A percentile compares a stretch with the other conserved stretches of the same genome.
Conservation (phyloP, 2,888 invertebrate species). For the Keiferia lycopersicella region DNA sequence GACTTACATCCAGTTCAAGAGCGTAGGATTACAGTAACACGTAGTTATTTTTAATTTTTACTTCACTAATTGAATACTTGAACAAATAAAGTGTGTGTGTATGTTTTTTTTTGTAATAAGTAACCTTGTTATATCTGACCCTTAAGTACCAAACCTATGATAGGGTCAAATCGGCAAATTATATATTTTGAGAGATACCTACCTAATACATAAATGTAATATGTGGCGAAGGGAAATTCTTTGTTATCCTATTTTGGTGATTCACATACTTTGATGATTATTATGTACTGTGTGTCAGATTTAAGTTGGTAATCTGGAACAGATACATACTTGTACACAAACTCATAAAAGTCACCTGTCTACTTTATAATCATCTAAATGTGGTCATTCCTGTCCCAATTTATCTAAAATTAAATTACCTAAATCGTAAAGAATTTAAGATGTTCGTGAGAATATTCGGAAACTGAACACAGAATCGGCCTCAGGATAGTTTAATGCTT, state of each 20-base stretch:
- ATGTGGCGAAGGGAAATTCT: too few relatives aligned
- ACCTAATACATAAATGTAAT: too few relatives aligned
- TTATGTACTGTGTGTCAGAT: too few relatives aligned
- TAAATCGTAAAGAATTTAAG: slow-evolving; percentile 33
- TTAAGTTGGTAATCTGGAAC: too few relatives aligned
- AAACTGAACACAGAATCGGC: slow-evolving; percentile 18
- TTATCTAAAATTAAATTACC: slow-evolving; percentile 34
- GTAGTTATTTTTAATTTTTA: neutral
- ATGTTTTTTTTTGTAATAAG: too few relatives aligned
- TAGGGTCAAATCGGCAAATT: too few relatives aligned
- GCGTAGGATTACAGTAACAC: slow-evolving; percentile 15
- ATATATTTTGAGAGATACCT: too few relatives aligned
- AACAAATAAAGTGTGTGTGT: neutral
- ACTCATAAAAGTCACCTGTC: neutral
- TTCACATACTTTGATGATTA: too few relatives aligned
- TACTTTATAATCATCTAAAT: neutral
- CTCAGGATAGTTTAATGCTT: neutral
- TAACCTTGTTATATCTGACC: too few relatives aligned
- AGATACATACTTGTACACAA: too few relatives aligned
- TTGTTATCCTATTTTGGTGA: too few relatives aligned
- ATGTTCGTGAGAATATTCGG: slow-evolving; percentile 59
- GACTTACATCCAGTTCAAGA: slow-evolving; percentile 22
- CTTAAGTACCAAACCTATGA: too few relatives aligned
- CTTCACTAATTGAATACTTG: neutral
- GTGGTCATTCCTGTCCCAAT: slow-evolving; percentile 17